Conservation (phyloP, 2,113 vertebrate species). For the Bubo blakistoni region DNA sequence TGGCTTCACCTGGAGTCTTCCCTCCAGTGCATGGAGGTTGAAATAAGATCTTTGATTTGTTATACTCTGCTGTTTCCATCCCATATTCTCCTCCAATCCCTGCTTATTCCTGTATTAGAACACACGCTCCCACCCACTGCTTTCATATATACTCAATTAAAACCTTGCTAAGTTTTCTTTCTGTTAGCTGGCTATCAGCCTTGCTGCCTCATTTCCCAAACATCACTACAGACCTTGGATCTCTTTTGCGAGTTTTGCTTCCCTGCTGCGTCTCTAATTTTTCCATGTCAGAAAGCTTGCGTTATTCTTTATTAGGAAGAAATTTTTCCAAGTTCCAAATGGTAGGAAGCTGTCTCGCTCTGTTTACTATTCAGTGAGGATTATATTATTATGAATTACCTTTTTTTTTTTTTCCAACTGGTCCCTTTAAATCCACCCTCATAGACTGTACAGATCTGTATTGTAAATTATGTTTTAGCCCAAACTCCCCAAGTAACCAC, state of each 20-base stretch:
- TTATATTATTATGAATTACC: background rate
- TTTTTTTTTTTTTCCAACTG: background rate
- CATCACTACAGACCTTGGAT: background rate
- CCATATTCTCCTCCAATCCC: background rate
- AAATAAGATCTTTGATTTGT: background rate
- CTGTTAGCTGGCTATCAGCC: background rate
- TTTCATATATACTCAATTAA: background rate
- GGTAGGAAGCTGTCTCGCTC: background rate
- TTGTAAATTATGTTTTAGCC: background rate
- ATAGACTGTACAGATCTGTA: background rate
- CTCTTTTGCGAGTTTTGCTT: background rate
- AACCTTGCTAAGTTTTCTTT: background rate
- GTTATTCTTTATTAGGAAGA: background rate
- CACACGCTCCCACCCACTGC: background rate
- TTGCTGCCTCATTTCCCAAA: background rate
- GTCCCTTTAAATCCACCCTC: background rate
- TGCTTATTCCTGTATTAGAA: background rate
- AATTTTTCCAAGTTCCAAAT: background rate
- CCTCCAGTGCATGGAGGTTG: background rate
- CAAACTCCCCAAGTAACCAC: background rate
- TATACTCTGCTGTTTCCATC: background rate
- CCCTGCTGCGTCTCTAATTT: background rate
- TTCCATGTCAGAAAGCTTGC: background rate
- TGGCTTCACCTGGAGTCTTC: background rate
- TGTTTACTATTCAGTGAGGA: background rate